Evolutionary conservation across 2,888 invertebrate genomes (phyloP).

Genomic region (Caenorhabditis uteleia): DNA sequence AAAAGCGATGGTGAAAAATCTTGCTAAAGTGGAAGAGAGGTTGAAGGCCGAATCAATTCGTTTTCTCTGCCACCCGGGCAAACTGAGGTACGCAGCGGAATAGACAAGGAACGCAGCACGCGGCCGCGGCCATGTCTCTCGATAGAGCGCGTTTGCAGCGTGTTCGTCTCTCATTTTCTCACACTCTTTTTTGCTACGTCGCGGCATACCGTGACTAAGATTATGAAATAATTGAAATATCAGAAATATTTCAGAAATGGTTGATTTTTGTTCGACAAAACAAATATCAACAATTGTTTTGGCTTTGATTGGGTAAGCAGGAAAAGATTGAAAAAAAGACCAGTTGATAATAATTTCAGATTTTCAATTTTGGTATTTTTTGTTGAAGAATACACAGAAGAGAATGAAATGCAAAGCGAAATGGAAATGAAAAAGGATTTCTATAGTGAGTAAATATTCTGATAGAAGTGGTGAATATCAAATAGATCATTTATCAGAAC

Average conservation of each 20-base stretch:
- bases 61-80: background rate
- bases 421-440: slow-evolving; percentile 32
- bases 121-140: background rate
- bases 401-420: slow-evolving; percentile 35
- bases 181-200: background rate
- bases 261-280: slow-evolving; percentile 38
- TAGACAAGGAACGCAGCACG: background rate
- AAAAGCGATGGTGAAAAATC: too few species aligned
- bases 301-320: slow-evolving; percentile 40
- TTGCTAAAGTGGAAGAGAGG: too few species aligned
- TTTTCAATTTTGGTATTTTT: slow-evolving; percentile 49
- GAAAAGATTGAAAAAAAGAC: too few species aligned
- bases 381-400: slow-evolving; percentile 51
- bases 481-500: too few species aligned
- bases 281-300: slow-evolving; percentile 44
- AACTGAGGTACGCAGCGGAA: background rate
- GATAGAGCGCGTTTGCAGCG: background rate
- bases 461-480: too few species aligned
- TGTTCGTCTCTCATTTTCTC: background rate
- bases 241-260: background rate
- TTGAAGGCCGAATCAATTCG: too few species aligned
- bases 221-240: slow-evolving; percentile 2
- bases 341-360: slow-evolving; percentile 8
- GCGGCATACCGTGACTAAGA: background rate
- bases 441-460: slow-evolving; percentile 22